Evolutionary conservation across 1,140 invertebrate genomes (phyloP).

Genomic region (Cotesia vestalis): DNA sequence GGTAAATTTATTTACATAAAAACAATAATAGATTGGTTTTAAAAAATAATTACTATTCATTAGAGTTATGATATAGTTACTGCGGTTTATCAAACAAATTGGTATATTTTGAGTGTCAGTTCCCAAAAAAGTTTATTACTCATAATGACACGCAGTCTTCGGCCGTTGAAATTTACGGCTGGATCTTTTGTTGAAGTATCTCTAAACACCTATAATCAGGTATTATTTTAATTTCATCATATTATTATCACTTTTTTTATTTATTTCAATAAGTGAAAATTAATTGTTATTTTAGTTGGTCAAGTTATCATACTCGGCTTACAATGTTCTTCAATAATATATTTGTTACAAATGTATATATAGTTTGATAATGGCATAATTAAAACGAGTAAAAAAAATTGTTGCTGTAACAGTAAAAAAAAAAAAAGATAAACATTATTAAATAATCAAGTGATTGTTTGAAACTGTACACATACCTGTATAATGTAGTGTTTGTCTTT

Average conservation of each 20-base stretch:
- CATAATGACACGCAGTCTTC: slow-evolving; percentile 14
- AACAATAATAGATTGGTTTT: neutral
- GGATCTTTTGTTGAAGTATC: neutral
- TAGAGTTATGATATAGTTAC: slow-evolving; percentile 10
- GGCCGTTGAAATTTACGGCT: slow-evolving; percentile 10
- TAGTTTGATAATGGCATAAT: too few relatives aligned
- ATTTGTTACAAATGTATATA: too few relatives aligned
- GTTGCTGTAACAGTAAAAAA: too few relatives aligned
- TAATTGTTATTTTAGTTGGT: neutral
- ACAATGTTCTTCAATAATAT: slow-evolving; percentile 7
- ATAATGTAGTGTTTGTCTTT: too few relatives aligned
- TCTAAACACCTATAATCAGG: neutral
- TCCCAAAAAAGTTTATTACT: slow-evolving; percentile 16
- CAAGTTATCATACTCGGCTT: slow-evolving; percentile 8
- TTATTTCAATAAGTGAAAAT: too few relatives aligned
- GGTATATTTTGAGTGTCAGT: neutral
- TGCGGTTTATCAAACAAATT: slow-evolving; percentile 3
- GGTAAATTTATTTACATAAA: slow-evolving; percentile 3
- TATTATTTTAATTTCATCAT: neutral
- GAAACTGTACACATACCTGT: too few relatives aligned
- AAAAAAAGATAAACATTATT: too few relatives aligned
- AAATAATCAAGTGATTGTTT: too few relatives aligned
- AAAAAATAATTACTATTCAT: neutral
- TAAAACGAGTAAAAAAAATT: too few relatives aligned
- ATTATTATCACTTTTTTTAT: too few relatives aligned